Evolutionary conservation across 2,113 vertebrate species (phyloP), one percentile per base, ranked within the genome.

Genomic region (Prunella himalayana): DNA sequence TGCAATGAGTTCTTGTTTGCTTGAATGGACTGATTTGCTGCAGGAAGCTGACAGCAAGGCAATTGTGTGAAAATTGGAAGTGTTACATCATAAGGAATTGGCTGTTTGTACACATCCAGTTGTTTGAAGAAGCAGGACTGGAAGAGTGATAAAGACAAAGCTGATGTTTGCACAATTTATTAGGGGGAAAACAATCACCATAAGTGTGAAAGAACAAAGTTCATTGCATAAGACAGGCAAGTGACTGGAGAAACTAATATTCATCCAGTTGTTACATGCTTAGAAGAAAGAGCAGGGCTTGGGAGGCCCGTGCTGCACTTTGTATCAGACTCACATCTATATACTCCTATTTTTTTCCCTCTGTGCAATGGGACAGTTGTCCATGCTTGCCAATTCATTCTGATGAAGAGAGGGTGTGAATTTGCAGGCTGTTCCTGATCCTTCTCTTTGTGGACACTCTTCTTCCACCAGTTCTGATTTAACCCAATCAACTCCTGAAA

Each of bases 291-390:
- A 44, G 33, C 9, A 56, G 35, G 42, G 17, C 41, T 85, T 71
- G 73, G 41, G 49, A 90, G 41, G 57, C n/a, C 51, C 25, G 5
- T 49, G 51, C 15, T 73, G 9, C 21, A 5, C 20, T 88, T 80
- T 0, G 0, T 45, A 31, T 53, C 63, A 57, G 22, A 14, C 17
- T 85, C 9, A 20, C 21, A 6, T 23, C 49, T 57, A 3, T 25
- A 28, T 27, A 24, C 7, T 64, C 10, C 7, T n/a, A 1, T 19
- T 15, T 53, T 71, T 64, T 64, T 63, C 7, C 10, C 21, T 70
- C 68, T 51, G 18, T 69, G 23, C 39, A 47, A 18, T 19, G 23
- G 10, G 21, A 44, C 39, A 59, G n/a, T 59, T 66, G 56, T 66
- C 60, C 33, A 16, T 25, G 33, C 39, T 82, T 82, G 37, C 28